These are phyloP conservation scores for Tachystola acroxantha DNA, from an alignment of 2,888 invertebrate genomes.

Conservation along the genomic window DNA sequence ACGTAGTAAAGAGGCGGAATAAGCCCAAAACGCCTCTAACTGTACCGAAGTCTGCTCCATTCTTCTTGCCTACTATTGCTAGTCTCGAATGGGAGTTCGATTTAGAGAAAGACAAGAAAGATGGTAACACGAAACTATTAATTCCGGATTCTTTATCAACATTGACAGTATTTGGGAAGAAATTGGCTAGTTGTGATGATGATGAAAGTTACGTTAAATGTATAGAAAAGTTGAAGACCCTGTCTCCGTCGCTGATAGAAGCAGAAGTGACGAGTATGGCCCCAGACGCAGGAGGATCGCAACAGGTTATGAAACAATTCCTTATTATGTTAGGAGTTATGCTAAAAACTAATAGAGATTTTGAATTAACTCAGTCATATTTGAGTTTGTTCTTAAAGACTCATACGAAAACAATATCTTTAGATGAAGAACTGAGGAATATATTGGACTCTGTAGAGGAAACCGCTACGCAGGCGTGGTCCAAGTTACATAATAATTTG, in stretches of 20 bases:
- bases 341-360: slow-evolving; percentile 87
- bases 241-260: slow-evolving; percentile 92
- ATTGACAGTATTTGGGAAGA: slow-evolving; percentile 83
- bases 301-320: slow-evolving; percentile 86
- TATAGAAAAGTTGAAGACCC: slow-evolving; percentile 79
- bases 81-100: slow-evolving; percentile 91
- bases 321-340: slow-evolving; percentile 84
- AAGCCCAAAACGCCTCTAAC: slow-evolving; percentile 92
- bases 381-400: slow-evolving; percentile 91
- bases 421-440: slow-evolving; percentile 72
- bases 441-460: slow-evolving; percentile 77
- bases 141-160: slow-evolving; percentile 80
- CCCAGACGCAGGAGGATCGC: slow-evolving; percentile 85
- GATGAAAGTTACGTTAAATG: slow-evolving; percentile 74
- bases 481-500: slow-evolving; percentile 81
- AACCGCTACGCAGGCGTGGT: slow-evolving; percentile 81
- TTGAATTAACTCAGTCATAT: slow-evolving; percentile 94
- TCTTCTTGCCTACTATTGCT: slow-evolving; percentile 95
- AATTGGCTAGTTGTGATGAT: slow-evolving; percentile 70
- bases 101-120: slow-evolving; percentile 65
- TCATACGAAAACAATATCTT: slow-evolving; percentile 81
- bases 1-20: slow-evolving; percentile 91
- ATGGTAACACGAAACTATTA: slow-evolving; percentile 69
- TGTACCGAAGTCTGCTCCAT: slow-evolving; percentile 93
- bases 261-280: slow-evolving; percentile 90